Conservation (phyloP, 2,797 vertebrate species). For the Microctenopoma lineatum region DNA sequence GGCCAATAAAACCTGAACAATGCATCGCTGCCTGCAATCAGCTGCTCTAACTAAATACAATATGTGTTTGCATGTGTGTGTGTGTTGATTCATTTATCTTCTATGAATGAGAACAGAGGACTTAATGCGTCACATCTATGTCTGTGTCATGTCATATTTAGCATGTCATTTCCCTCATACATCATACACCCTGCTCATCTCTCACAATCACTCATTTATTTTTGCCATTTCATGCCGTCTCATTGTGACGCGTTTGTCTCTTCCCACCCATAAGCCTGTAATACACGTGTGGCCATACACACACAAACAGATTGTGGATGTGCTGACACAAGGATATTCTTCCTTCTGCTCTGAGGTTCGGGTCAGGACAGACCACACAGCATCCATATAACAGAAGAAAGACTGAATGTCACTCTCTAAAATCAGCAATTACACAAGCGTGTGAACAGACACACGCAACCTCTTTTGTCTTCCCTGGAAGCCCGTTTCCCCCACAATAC, state of each 20-base stretch:
- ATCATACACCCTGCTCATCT: slow-evolving; percentile 28
- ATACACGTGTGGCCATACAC: slow-evolving; percentile 45
- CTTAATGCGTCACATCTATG: slow-evolving; percentile 13
- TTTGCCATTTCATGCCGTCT: slow-evolving; percentile 49
- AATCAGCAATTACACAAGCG: slow-evolving; percentile 31
- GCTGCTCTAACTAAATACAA: slow-evolving; percentile 49
- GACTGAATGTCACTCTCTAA: slow-evolving; percentile 27
- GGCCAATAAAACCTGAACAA: slow-evolving; percentile 62
- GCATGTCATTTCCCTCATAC: slow-evolving; percentile 38
- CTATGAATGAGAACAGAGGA: slow-evolving; percentile 37
- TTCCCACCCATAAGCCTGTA: slow-evolving; percentile 57
- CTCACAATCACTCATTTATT: slow-evolving; percentile 42
- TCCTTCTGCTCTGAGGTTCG: slow-evolving; percentile 66
- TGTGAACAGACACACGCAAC: slow-evolving; percentile 18
- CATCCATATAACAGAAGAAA: slow-evolving; percentile 49
- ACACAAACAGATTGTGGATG: slow-evolving; percentile 53
- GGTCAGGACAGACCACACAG: slow-evolving; percentile 53
- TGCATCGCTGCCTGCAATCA: slow-evolving; percentile 45
- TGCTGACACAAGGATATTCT: slow-evolving; percentile 76
- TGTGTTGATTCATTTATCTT: slow-evolving; percentile 26
- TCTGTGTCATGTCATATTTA: slow-evolving; percentile 54
- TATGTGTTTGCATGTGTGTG: slow-evolving; percentile 26
- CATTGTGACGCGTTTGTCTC: slow-evolving; percentile 45
- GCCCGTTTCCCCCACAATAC: slow-evolving; percentile 30
- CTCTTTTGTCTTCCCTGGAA: slow-evolving; percentile 37